Base-by-base conservation (phyloP, 35 echinoderm and acorn worm species). In the Ophioderma brevispina region DNA sequence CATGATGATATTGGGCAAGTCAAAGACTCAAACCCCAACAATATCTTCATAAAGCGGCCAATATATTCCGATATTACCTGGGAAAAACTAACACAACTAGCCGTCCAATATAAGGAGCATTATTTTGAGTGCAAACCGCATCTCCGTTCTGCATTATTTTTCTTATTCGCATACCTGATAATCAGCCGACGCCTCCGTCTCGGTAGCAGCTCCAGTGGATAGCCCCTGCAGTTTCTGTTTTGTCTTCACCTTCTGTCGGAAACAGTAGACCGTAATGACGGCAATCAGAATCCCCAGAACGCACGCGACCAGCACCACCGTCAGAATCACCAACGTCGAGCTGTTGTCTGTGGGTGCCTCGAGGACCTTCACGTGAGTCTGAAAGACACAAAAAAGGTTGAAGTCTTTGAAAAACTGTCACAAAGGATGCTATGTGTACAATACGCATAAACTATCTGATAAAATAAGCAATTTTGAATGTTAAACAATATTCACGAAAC, bases 261-360 rank as follows among this genome's bases (percentile, higher is more conserved):
- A 85, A 80, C 93, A 95, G 88, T 95, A 99, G 64, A 99, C 95
- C 13, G 93, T 89, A 39, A 95, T 39, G n/a, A 95, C 94, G 30
- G 91, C 97, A 33, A 87, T 76, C 10, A 99, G 88, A 43, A 99
- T 95, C 11, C 94, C 84, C 31, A 95, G 82, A 0, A 99, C 91
- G 49, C 97, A 99, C 28, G 87, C 87, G 41, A 92, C 91, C 0
- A 99, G 91, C 39, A 99, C 95, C 49, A 99, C 85, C 19, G 97
- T 99, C n/a, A 99, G 82, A 18, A 99, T 88, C 2, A 99, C 88
- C 40, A 95, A 79, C 40, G 90, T 88, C 13, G 91, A 85, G 85
- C 89, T 93, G 84, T 99, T 87, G 87, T 93, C 77, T 11, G 32
- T 21, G 36, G 81, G 64, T 1, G 81, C 19, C 43, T 84, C 70